Base-by-base conservation (phyloP, 1,140 invertebrate species). In the Mactra quadrangularis region DNA sequence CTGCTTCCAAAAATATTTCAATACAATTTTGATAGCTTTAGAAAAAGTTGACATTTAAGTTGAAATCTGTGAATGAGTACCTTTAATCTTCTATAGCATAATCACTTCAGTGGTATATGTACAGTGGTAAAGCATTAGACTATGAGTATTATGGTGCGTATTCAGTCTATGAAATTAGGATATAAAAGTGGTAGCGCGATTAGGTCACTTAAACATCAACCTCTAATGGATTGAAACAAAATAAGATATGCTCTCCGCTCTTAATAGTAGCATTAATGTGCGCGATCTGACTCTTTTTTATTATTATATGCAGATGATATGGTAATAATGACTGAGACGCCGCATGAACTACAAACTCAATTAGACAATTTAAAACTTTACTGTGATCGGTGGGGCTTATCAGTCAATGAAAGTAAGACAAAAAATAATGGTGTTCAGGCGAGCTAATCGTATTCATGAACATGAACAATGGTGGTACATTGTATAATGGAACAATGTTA, bases 241-340 rank as follows among this genome's bases (percentile, higher is more conserved):
- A 7, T 31, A 25, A 60, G 4, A 31, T 60, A 17, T 60, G 59
- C 25, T 60, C 59, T 29, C 59, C 59, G 7, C 25, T 60, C 19
- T n/a, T 7, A 55, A 27, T 7, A 9, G 53, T 55, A 27, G 53
- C 19, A 55, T 60, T n/a, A 31, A 3, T 7, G 15, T 60, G 15
- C 11, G 15, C 7, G 59, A 60, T 7, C 4, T 60, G 15, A 60
- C 59, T 29, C 25, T 60, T n/a, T 4, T 60, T 60, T 66, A 6
- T 35, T 66, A 6, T 41, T 66, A 19, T 66, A 31, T 38, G 62
- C 62, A 6, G 62, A 66, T 66, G 31, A 66, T 45, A 66, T 66
- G 62, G 62, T 25, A 3, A 66, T 66, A 17, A 19, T 66, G 15
- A 33, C 25, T n/a, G 31, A 66, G 38, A 66, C 62, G 3, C 31